phyloP scores from a whole-genome alignment of 2,888 invertebrate genomes.

The Lacanobia oleracea region DNA sequence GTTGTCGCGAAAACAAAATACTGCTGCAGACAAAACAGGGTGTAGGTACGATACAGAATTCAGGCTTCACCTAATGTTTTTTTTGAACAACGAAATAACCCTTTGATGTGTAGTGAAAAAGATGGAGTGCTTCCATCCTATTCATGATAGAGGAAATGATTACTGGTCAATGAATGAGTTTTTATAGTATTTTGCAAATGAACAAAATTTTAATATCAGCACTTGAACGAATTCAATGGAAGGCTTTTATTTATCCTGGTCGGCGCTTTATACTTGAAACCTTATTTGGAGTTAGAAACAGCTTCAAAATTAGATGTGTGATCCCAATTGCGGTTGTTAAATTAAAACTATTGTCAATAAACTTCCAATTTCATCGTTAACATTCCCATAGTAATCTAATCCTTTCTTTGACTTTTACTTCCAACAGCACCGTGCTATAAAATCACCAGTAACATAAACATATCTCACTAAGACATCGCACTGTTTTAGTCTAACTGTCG shows the following conservation, averaged over 20 bases:
- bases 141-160: conserved; percentile 21
- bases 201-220: background rate
- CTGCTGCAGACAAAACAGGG: conserved; percentile 80
- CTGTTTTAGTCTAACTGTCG: conserved; percentile 35
- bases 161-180: conserved; percentile 29
- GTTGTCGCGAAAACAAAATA: conserved; percentile 89
- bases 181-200: conserved; percentile 1
- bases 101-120: conserved; percentile 44
- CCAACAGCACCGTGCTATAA: conserved; percentile 16
- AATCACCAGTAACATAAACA: conserved; percentile 22
- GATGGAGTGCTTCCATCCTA: conserved; percentile 35
- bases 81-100: conserved; percentile 45
- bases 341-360: conserved; percentile 23
- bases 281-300: background rate
- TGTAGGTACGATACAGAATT: conserved; percentile 63
- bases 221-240: background rate
- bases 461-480: conserved; percentile 11
- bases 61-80: conserved; percentile 52
- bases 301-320: background rate
- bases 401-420: conserved; percentile 48
- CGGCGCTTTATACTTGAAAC: background rate
- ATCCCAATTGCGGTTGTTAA: conserved; percentile 11
- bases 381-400: conserved; percentile 38
- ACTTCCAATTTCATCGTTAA: conserved; percentile 32
- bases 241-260: background rate